A percentile compares a stretch with the other conserved stretches of the same genome.
These are phyloP conservation scores for Halcyon leucocephala DNA, from an alignment of 2,797 vertebrate genomes.

Conservation along the genomic window DNA sequence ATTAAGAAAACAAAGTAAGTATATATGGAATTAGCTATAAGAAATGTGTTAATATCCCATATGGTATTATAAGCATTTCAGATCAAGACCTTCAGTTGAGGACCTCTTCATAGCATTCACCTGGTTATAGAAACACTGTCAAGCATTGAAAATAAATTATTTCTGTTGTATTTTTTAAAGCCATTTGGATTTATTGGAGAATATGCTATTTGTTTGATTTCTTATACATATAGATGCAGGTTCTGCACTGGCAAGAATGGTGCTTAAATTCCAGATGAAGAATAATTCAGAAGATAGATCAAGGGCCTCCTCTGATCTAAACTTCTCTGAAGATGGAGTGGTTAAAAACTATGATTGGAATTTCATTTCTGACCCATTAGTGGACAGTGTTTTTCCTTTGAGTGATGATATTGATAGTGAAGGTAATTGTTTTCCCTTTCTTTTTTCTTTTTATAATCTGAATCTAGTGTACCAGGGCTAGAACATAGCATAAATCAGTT, in stretches of 20 bases:
- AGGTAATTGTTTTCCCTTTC: constrained; percentile 74
- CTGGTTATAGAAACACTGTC: not conserved
- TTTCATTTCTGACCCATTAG: constrained; percentile 80
- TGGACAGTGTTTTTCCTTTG: constrained; percentile 81
- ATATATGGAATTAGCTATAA: not conserved
- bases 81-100: not conserved
- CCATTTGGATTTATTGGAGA: not conserved
- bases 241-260: constrained; percentile 83
- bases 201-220: not conserved
- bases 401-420: constrained; percentile 90
- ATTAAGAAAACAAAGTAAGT: constrained; percentile 83
- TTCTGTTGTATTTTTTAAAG: not conserved
- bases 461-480: not conserved
- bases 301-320: constrained; percentile 70
- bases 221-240: constrained; percentile 81
- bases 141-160: not conserved
- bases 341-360: constrained; percentile 86
- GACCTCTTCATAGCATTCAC: not conserved
- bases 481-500: not conserved
- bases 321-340: constrained; percentile 81
- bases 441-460: not conserved
- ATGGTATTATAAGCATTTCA: not conserved
- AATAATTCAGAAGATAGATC: constrained; percentile 65
- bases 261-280: constrained; percentile 84
- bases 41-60: not conserved